phyloP scores from a whole-genome alignment of 2,888 invertebrate species.

The Mechanitis messenoides region DNA sequence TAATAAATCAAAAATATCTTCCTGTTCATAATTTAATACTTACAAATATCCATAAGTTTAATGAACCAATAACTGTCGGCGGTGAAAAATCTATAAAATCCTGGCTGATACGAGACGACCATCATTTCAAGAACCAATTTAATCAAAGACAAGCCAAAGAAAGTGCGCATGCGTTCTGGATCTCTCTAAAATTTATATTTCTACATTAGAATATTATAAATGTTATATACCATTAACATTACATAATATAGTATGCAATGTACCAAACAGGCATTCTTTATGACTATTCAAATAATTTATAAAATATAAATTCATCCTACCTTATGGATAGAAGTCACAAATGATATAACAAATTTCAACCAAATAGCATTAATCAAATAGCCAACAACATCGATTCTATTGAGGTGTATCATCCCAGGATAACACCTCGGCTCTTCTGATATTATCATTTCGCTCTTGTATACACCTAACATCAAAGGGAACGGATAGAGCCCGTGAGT shows the following conservation, averaged over 20 bases:
- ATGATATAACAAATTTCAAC: slow-evolving; percentile 51
- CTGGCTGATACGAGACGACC: slow-evolving; percentile 49
- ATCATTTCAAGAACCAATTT: slow-evolving; percentile 51
- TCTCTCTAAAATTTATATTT: slow-evolving; percentile 45
- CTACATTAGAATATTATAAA: slow-evolving; percentile 48
- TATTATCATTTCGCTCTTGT: slow-evolving; percentile 39
- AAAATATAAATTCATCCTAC: slow-evolving; percentile 33
- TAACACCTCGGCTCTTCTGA: slow-evolving; percentile 44
- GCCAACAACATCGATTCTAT: slow-evolving; percentile 49
- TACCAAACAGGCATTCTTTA: not conserved
- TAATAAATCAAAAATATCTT: no score
- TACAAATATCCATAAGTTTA: slow-evolving; percentile 51
- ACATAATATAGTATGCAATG: not conserved
- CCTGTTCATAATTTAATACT: slow-evolving; percentile 31
- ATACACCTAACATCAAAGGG: slow-evolving; percentile 45
- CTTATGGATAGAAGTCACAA: slow-evolving; percentile 49
- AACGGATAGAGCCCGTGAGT: slow-evolving; percentile 61
- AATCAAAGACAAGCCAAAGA: slow-evolving; percentile 48
- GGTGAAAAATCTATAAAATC: slow-evolving; percentile 32
- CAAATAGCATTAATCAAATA: slow-evolving; percentile 56
- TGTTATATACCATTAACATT: slow-evolving; percentile 29
- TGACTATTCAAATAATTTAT: no score
- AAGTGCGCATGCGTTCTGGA: slow-evolving; percentile 51
- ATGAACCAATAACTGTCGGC: slow-evolving; percentile 45
- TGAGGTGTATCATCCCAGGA: slow-evolving; percentile 56